phyloP scores from a whole-genome alignment of 2,113 vertebrate species.

The Engraulis encrasicolus region DNA sequence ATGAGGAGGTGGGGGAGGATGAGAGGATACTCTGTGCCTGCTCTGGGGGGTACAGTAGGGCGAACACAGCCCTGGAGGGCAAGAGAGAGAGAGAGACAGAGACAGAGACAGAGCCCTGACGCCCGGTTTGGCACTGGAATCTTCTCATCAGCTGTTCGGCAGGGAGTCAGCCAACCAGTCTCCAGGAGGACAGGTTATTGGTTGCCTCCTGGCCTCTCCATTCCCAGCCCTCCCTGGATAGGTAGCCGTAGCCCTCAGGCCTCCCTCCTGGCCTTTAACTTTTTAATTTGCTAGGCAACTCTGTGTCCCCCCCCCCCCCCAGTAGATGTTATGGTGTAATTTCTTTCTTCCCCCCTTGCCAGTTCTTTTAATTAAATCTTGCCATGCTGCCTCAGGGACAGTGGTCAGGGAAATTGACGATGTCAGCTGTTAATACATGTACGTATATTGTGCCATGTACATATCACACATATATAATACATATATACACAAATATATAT shows the following conservation, averaged over 20 bases:
- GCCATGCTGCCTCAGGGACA: conserved; percentile 46
- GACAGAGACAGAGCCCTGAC: conserved; percentile 48
- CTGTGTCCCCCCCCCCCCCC: conserved; percentile 39
- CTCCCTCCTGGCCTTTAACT: conserved; percentile 55
- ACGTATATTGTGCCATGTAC: neutral
- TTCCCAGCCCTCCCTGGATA: conserved; percentile 60
- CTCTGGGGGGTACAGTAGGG: conserved; percentile 51
- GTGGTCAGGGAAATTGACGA: too few relatives aligned
- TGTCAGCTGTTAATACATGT: too few relatives aligned
- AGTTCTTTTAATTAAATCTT: conserved; percentile 58
- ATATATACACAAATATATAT: neutral
- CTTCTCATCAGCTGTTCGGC: conserved; percentile 67
- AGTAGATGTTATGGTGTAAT: conserved; percentile 46
- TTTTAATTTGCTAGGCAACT: conserved; percentile 56
- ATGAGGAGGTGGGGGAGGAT: neutral
- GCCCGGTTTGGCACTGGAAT: conserved; percentile 58
- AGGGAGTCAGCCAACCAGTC: conserved; percentile 52
- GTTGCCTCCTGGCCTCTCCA: too few relatives aligned
- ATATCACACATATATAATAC: neutral
- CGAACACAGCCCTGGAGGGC: conserved; percentile 55
- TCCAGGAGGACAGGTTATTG: conserved; percentile 63
- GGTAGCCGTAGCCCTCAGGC: conserved; percentile 60
- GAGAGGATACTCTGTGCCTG: neutral
- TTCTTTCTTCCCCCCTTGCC: conserved; percentile 47
- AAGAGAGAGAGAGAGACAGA: too few relatives aligned